Evolutionary conservation across 2,888 invertebrate genomes (phyloP).

Genomic region (Drosophila prolongata): DNA sequence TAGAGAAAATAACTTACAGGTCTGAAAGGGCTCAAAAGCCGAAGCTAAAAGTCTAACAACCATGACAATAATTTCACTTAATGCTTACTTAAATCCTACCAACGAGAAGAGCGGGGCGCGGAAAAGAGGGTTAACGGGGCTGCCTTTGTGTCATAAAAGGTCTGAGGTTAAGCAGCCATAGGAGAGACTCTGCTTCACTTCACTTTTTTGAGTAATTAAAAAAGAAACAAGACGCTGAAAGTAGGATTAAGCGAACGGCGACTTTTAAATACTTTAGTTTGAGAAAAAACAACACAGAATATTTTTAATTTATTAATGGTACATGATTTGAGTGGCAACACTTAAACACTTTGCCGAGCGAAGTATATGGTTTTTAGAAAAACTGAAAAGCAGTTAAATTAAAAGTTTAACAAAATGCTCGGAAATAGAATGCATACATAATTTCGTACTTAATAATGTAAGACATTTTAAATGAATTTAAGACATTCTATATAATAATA

Average conservation of each 20-base stretch:
- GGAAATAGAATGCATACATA: no score
- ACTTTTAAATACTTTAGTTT: background rate
- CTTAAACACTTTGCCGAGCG: no score
- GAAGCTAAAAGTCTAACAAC: slow-evolving; percentile 44
- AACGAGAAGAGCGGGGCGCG: background rate
- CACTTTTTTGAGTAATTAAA: slow-evolving; percentile 73
- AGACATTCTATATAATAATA: no score
- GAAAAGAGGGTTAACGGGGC: background rate
- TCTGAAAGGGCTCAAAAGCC: slow-evolving; percentile 33
- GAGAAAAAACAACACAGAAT: no score
- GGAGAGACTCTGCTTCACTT: slow-evolving; percentile 50
- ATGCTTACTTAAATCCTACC: slow-evolving; percentile 50
- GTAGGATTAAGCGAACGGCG: background rate
- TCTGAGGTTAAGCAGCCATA: slow-evolving; percentile 72
- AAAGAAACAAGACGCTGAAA: slow-evolving; percentile 9
- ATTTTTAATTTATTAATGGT: background rate
- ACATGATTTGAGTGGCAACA: background rate
- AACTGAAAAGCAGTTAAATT: no score
- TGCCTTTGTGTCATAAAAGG: slow-evolving; percentile 46
- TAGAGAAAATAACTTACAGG: slow-evolving; percentile 44
- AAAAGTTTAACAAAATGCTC: no score
- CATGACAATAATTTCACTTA: slow-evolving; percentile 75
- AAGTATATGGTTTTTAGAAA: no score
- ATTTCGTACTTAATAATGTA: no score
- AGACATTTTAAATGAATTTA: no score